Evolutionary conservation across 2,888 invertebrate species (phyloP).

Genomic region (Magallana nippona): DNA sequence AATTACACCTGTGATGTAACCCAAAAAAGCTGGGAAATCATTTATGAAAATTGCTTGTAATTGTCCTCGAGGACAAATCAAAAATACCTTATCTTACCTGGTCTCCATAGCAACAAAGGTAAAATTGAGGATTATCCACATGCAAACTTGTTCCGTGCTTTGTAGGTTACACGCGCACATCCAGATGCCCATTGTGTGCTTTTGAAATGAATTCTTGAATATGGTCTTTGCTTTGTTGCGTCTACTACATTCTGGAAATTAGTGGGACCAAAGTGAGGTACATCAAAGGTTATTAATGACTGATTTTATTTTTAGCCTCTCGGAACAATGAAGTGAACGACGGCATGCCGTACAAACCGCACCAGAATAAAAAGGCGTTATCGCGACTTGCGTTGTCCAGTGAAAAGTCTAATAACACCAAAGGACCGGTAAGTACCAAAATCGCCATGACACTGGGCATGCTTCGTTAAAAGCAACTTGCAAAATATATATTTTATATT

Average conservation of each 20-base stretch:
- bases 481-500: too few relatives aligned
- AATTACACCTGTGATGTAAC: too few relatives aligned
- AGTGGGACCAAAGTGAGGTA: too few relatives aligned
- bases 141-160: neutral
- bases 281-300: neutral
- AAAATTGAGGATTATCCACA: neutral
- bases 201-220: too few relatives aligned
- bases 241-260: too few relatives aligned
- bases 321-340: conserved; percentile 35
- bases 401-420: conserved; percentile 35
- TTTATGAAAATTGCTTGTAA: neutral
- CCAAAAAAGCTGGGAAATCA: neutral
- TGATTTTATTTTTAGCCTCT: conserved; percentile 35
- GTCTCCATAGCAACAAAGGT: neutral
- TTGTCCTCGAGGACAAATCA: neutral
- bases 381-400: conserved; percentile 37
- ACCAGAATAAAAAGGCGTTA: conserved; percentile 35
- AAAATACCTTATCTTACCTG: neutral
- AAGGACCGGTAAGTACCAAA: conserved; percentile 39
- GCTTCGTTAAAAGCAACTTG: too few relatives aligned
- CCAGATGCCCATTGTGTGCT: too few relatives aligned
- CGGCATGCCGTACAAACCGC: conserved; percentile 42
- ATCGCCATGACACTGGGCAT: too few relatives aligned
- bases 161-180: too few relatives aligned
- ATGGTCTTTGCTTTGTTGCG: too few relatives aligned